A percentile compares a stretch with the other conserved stretches of the same genome.
These are phyloP conservation scores for Engystomops pustulosus DNA, from an alignment of 2,113 vertebrate genomes.

Conservation along the genomic window DNA sequence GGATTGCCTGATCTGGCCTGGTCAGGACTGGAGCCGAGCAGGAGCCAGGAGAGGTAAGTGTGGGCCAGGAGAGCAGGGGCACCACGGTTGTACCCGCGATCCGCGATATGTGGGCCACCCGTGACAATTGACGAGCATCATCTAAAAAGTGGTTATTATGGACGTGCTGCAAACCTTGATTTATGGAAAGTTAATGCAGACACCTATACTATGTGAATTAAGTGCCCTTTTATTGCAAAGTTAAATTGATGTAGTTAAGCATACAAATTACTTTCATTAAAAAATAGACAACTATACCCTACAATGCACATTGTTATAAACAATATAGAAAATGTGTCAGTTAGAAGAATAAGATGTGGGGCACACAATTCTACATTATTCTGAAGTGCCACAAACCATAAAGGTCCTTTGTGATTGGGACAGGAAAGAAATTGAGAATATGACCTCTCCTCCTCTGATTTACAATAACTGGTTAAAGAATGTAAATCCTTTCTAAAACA, in stretches of 20 bases:
- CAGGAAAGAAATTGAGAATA: background rate
- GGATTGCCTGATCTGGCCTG: too few relatives aligned
- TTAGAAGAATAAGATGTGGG: background rate
- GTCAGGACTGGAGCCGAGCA: too few relatives aligned
- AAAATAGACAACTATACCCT: background rate
- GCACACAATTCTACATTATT: background rate
- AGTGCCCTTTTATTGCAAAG: background rate
- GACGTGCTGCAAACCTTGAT: too few relatives aligned
- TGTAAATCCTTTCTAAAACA: conserved; percentile 25
- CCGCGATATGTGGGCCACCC: too few relatives aligned
- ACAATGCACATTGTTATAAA: background rate
- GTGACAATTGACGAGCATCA: too few relatives aligned
- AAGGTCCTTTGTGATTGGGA: background rate
- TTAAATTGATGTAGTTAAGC: background rate
- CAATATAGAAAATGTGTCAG: too few relatives aligned
- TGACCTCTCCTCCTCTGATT: background rate
- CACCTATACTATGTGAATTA: background rate
- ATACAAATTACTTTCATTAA: background rate
- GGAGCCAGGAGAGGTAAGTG: too few relatives aligned
- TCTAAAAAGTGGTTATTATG: too few relatives aligned
- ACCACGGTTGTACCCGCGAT: too few relatives aligned
- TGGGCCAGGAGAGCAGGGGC: too few relatives aligned
- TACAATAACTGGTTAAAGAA: conserved; percentile 25
- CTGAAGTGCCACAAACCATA: background rate
- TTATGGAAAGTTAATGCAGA: too few relatives aligned